Evolutionary conservation across 2,113 vertebrate species (phyloP).

Genomic region (Chlorodrepanis virens): DNA sequence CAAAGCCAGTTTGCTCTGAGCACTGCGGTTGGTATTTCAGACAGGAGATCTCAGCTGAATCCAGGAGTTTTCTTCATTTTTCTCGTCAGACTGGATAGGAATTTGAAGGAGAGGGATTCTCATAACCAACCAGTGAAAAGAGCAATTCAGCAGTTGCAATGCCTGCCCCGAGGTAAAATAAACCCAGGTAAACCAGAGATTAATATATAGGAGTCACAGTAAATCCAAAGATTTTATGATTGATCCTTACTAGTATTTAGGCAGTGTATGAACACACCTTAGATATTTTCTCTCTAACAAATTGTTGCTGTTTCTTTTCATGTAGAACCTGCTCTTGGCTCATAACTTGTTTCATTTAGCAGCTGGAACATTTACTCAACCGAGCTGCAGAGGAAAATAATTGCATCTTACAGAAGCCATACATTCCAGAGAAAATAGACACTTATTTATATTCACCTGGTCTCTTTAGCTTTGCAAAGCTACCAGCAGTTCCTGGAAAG

Average conservation of each 20-base stretch:
- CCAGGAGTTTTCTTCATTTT: neutral
- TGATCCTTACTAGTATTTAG: neutral
- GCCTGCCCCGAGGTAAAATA: neutral
- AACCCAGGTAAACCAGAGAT: neutral
- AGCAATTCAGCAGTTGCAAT: neutral
- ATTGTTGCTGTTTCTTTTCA: constrained; percentile 29
- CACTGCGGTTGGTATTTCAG: neutral
- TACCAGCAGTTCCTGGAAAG: neutral
- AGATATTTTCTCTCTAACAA: neutral
- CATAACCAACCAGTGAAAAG: neutral
- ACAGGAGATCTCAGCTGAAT: neutral
- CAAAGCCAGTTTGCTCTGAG: neutral
- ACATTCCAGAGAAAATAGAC: neutral
- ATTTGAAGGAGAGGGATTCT: constrained; percentile 19
- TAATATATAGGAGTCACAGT: neutral
- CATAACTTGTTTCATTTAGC: constrained; percentile 16
- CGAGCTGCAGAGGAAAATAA: constrained; percentile 2
- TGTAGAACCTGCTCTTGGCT: neutral
- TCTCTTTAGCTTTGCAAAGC: constrained; percentile 38
- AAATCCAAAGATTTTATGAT: neutral
- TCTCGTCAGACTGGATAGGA: neutral
- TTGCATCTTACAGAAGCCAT: constrained; percentile 12
- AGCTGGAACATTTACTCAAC: constrained; percentile 18
- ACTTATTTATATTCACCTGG: neutral
- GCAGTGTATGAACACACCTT: neutral